Evolutionary conservation across 2,888 invertebrate species (phyloP), one percentile per base, ranked within the genome.

Genomic region (Prionchulus punctatus): DNA sequence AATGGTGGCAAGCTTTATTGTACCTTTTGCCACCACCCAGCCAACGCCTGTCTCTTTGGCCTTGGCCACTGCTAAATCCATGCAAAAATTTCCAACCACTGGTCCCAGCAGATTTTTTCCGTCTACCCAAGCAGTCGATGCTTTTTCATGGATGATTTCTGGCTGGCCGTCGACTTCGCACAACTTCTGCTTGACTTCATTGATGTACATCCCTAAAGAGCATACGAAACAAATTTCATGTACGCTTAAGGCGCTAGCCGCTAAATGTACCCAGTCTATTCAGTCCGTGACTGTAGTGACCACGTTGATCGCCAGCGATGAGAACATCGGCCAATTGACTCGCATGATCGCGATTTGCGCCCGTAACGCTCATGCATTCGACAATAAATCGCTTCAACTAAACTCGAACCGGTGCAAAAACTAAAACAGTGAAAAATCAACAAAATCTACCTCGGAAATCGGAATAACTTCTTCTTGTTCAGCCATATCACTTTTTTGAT

Each of bases 231-330:
- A n/a, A n/a, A n/a, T n/a, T n/a, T n/a, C n/a, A n/a, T n/a, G n/a
- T n/a, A n/a, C n/a, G n/a, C n/a, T n/a, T n/a, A n/a, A n/a, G n/a
- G n/a, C n/a, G n/a, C n/a, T n/a, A n/a, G n/a, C n/a, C n/a, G n/a
- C n/a, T n/a, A 53, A 53, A 48, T 21, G 30, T 70, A 82, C 82
- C 82, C 59, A 85, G 72, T 67, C 88, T 77, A 68, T 88, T 88
- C 66, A 89, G 79, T 15, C 89, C 89, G 71, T 89, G 88, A 65
- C 86, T 87, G 63, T 82, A 86, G 67, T 88, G 88, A 0, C 87
- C 87, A 51, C 84, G 73, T 63, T 81, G 77, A 69, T 88, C 87
- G 0, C 86, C 86, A 25, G 78, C 80, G 50, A 81, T 76, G 48
- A 86, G 71, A 51, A 84, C 77, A 63, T 83, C 80, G 0, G 82